Percentiles rank a stretch among this genome's conserved stretches.
These are phyloP conservation scores for Leucopsar rothschildi DNA, from an alignment of 2,113 vertebrate species.

Conservation along the genomic window DNA sequence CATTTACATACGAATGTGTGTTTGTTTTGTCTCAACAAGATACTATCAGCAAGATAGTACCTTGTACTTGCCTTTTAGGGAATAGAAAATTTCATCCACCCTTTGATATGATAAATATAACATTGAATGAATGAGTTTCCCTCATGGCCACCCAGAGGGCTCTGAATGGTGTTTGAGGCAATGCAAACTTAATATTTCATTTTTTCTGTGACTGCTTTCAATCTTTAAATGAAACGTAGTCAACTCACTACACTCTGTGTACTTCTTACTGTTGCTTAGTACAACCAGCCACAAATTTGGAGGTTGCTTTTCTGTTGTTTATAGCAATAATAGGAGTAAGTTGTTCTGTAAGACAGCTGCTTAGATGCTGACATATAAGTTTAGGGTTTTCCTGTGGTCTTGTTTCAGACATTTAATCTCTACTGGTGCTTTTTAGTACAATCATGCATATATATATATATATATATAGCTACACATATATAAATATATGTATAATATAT, in stretches of 20 bases:
- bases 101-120: neutral
- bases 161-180: neutral
- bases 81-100: neutral
- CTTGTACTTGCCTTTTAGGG: neutral
- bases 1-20: rapidly evolving
- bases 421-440: neutral
- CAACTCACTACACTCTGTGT: neutral
- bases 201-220: neutral
- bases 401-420: neutral
- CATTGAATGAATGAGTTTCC: neutral
- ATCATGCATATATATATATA: neutral
- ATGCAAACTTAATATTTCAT: neutral
- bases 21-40: neutral
- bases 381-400: neutral
- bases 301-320: neutral
- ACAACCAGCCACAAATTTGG: neutral
- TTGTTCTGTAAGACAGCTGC: neutral
- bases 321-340: neutral
- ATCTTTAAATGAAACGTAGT: neutral
- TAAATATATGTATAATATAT: too few relatives aligned
- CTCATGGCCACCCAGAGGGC: neutral
- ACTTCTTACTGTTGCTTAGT: neutral
- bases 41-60: neutral
- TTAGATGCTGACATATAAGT: neutral
- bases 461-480: too few relatives aligned